Evolutionary conservation across 2,113 vertebrate genomes (phyloP).

Genomic region (Pipra filicauda): DNA sequence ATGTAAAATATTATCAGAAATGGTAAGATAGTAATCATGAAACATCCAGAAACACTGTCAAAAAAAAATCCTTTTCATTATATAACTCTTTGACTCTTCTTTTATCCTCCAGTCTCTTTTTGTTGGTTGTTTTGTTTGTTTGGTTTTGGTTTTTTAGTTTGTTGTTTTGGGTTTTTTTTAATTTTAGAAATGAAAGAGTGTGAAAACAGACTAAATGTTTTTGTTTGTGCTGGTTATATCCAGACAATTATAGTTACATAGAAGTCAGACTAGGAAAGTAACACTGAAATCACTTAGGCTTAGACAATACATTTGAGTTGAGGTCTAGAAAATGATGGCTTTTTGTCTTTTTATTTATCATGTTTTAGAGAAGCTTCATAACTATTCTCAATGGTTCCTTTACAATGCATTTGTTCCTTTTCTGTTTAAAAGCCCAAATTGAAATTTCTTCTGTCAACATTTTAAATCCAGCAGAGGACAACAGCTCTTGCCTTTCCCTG

Average conservation of each 20-base stretch:
- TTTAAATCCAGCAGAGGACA: neutral
- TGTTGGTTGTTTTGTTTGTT: neutral
- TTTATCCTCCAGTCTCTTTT: neutral
- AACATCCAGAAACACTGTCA: neutral
- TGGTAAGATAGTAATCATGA: neutral
- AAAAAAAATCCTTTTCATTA: neutral
- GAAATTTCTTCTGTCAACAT: neutral
- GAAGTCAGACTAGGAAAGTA: neutral
- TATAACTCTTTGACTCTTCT: neutral
- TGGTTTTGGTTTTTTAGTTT: neutral
- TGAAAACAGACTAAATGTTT: neutral
- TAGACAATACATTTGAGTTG: neutral
- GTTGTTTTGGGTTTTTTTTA: neutral
- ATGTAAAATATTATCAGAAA: neutral
- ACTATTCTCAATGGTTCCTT: neutral
- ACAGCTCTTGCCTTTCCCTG: neutral
- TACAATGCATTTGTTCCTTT: neutral
- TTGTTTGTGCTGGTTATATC: neutral
- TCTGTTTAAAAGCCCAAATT: neutral
- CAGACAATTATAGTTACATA: neutral
- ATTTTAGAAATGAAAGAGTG: neutral
- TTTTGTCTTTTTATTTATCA: neutral
- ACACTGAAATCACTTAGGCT: neutral
- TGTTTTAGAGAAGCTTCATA: neutral
- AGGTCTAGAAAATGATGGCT: neutral